Evolutionary conservation across 2,888 invertebrate genomes (phyloP).

Genomic region (Pheosia gnoma): DNA sequence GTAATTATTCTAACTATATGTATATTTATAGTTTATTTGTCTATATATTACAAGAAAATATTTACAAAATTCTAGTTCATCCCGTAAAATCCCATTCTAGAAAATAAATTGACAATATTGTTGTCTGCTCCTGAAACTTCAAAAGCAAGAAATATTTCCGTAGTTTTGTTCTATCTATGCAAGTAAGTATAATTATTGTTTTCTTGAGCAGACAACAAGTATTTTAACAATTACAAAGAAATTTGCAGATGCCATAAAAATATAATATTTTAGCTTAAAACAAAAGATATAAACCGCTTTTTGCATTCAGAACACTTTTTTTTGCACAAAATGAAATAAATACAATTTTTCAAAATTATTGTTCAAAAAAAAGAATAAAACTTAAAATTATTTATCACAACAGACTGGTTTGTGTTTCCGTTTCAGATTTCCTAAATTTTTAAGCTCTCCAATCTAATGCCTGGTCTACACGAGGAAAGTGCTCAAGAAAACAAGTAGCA

Average conservation of each 20-base stretch:
- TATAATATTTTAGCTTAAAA: constrained; percentile 38
- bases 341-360: constrained; percentile 44
- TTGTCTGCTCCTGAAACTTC: constrained; percentile 35
- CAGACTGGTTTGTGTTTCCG: constrained; percentile 74
- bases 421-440: constrained; percentile 44
- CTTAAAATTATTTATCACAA: constrained; percentile 81
- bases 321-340: constrained; percentile 53
- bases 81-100: constrained; percentile 77
- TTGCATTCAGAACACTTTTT: constrained; percentile 53
- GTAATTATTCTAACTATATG: constrained; percentile 83
- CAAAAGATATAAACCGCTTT: constrained; percentile 16
- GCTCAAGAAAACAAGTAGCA: too few species aligned
- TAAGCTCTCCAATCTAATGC: neutral
- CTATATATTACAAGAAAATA: constrained; percentile 81
- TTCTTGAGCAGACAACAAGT: constrained; percentile 31
- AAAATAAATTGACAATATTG: constrained; percentile 38
- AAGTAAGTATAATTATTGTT: constrained; percentile 1
- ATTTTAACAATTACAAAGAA: constrained; percentile 38
- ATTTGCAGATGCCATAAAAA: constrained; percentile 37
- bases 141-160: neutral
- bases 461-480: too few species aligned
- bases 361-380: constrained; percentile 51
- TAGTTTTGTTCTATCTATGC: neutral
- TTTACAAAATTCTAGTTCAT: constrained; percentile 71
- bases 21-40: constrained; percentile 76